These are phyloP conservation scores for Squalus acanthias DNA, from an alignment of 2,797 vertebrate species.

Conservation along the genomic window DNA sequence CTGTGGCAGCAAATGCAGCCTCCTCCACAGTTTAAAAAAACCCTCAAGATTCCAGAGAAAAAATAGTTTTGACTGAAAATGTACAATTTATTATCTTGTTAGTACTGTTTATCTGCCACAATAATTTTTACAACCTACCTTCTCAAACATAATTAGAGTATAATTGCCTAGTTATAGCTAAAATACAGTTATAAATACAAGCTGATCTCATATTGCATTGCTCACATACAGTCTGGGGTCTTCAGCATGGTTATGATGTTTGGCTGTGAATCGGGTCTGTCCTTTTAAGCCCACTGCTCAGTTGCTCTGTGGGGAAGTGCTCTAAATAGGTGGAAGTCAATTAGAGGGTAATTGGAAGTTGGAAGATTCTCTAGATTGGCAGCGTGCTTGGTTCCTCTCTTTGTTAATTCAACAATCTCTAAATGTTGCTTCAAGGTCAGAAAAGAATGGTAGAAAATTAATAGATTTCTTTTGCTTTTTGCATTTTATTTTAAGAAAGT, in stretches of 20 bases:
- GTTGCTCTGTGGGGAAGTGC: background rate
- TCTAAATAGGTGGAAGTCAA: background rate
- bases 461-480: background rate
- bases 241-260: background rate
- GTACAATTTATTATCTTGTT: background rate
- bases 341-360: background rate
- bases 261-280: background rate
- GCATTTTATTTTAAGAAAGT: background rate
- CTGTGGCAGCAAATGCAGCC: background rate
- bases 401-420: background rate
- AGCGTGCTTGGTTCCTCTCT: background rate
- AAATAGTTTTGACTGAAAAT: background rate
- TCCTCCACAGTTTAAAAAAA: background rate
- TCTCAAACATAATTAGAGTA: background rate
- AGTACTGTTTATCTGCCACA: background rate
- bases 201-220: background rate
- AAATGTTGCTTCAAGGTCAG: background rate
- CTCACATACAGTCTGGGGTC: background rate
- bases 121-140: no score
- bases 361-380: background rate
- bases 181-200: background rate
- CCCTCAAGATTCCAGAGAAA: background rate
- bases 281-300: background rate
- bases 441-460: background rate
- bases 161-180: background rate